phyloP scores from a whole-genome alignment of 2,888 invertebrate genomes.

The Tanytarsus gracilentus region DNA sequence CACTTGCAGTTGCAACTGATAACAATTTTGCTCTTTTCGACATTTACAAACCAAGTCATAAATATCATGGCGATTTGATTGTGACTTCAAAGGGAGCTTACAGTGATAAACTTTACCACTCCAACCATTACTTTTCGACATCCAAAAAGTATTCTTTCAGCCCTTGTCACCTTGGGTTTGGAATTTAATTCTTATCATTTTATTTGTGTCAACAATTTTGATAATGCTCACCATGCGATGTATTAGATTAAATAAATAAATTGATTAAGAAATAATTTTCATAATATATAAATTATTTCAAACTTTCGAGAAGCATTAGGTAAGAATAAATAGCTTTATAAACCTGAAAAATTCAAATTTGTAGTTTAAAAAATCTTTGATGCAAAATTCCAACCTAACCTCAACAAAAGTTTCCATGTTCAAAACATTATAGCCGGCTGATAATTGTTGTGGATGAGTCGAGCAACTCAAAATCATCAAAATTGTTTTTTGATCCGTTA shows the following conservation, averaged over 20 bases:
- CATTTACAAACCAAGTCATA: constrained; percentile 31
- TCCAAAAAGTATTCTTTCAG: constrained; percentile 6
- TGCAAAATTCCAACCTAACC: not conserved
- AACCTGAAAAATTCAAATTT: not conserved
- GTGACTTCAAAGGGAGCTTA: constrained; percentile 30
- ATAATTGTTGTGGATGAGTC: not conserved
- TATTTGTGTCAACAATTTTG: not conserved
- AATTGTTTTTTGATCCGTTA: not conserved
- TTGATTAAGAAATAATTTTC: not conserved
- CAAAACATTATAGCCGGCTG: not conserved
- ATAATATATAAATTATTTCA: not conserved
- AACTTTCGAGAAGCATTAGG: not conserved
- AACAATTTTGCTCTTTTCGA: constrained; percentile 30
- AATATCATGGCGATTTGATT: constrained; percentile 30
- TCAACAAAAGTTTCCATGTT: not conserved
- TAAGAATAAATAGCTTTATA: not conserved
- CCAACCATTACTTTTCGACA: constrained; percentile 15
- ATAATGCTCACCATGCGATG: not conserved
- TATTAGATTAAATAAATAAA: not conserved
- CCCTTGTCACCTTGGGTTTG: constrained; percentile 12
- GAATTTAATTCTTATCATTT: not conserved
- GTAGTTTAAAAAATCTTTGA: not conserved
- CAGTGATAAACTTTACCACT: not conserved
- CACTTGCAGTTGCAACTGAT: not conserved
- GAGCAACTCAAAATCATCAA: not conserved